Evolutionary conservation across 2,113 vertebrate genomes (phyloP), one percentile per base, ranked within the genome.

Genomic region (rabbit (Oryctolagus cuniculus)): DNA sequence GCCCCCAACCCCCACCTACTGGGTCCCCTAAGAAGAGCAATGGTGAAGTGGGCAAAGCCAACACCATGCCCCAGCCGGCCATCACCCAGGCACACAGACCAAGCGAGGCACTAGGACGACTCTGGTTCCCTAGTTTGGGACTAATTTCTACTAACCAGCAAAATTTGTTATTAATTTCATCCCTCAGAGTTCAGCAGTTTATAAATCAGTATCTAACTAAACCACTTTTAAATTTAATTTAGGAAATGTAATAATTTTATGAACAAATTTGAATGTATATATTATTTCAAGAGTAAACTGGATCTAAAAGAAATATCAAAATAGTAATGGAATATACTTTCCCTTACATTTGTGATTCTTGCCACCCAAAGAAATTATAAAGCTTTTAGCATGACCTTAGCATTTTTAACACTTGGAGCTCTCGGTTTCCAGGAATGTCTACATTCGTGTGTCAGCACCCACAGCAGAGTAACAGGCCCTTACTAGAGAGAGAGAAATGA

Each of bases 221-320:
- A 49, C 66, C 15, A 92, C 53, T 92, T 86, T 93, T n/a, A 94
- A 92, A 95, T 82, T 86, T 87, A 88, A 93, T 92, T 74, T 83
- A 94, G 67, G 15, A 95, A 95, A 92, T 44, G 2, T 70, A 88
- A 74, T 89, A 88, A 89, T 67, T 93, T 90, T 92, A 64, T 85
- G 61, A 96, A 91, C 34, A 95, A 78, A 84, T 58, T 25, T 55
- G 80, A 93, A 58, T 72, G 3, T 51, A 25, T 51, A 51, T 24
- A 38, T 84, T 90, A 83, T 75, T 88, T 67, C 34, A 79, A 81
- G 51, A 86, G 36, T 87, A 93, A 89, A 96, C 91, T 66, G 74
- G 27, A 74, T 73, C 63, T 96, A 95, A 91, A 96, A 74, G 36
- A 25, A 96, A 11, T 73, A 81, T 70, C 83, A 77, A 96, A 96